Evolutionary conservation across 2,888 invertebrate species (phyloP).

Genomic region (Achlya flavicornis): DNA sequence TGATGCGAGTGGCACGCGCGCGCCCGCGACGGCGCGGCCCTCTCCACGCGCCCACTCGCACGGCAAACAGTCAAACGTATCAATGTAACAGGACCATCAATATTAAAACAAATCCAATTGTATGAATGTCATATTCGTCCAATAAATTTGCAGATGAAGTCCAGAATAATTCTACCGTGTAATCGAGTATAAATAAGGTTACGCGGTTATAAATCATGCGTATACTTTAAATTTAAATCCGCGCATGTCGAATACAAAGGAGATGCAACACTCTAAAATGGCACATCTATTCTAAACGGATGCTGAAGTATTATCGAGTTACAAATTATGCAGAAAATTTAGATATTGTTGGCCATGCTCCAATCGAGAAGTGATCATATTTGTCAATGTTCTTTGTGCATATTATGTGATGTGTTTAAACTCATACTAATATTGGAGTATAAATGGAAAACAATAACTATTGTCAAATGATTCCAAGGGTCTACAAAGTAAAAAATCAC

Average conservation of each 20-base stretch:
- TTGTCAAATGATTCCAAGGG: conserved; percentile 27
- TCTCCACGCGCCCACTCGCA: conserved; percentile 23
- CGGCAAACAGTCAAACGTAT: conserved; percentile 31
- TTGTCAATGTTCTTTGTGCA: conserved; percentile 81
- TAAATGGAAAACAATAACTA: conserved; percentile 42
- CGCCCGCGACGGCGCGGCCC: conserved; percentile 13
- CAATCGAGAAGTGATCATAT: conserved; percentile 82
- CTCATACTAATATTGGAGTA: conserved; percentile 45
- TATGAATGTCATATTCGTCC: conserved; percentile 38
- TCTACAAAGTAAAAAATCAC: conserved; percentile 39
- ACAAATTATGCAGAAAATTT: conserved; percentile 80
- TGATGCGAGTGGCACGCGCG: conserved; percentile 40
- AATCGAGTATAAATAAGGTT: conserved; percentile 24
- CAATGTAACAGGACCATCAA: conserved; percentile 42
- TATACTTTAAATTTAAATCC: conserved; percentile 63
- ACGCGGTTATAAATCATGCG: conserved; percentile 40
- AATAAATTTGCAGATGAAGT: conserved; percentile 35
- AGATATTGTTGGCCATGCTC: conserved; percentile 77
- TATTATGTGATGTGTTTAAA: conserved; percentile 75
- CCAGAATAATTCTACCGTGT: conserved; percentile 37
- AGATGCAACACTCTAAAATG: conserved; percentile 73
- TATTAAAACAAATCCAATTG: conserved; percentile 47
- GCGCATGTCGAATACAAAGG: conserved; percentile 69
- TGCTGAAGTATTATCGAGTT: conserved; percentile 73
- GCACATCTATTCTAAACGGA: conserved; percentile 80